Evolutionary conservation across 2,797 vertebrate genomes (phyloP).

Genomic region (Lagocephalus sceleratus): DNA sequence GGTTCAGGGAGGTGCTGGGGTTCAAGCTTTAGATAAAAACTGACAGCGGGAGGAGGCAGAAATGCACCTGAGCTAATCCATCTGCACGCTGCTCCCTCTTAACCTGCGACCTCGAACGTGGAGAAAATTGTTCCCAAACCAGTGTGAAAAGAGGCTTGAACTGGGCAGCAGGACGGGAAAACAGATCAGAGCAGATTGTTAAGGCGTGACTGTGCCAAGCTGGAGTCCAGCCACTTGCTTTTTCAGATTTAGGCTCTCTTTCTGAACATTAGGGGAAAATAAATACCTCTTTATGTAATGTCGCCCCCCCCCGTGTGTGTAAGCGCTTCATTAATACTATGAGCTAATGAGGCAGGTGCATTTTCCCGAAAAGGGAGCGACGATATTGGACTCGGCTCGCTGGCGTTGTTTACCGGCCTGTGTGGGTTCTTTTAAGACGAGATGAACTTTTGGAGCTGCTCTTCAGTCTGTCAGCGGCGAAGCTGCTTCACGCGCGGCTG

Average conservation of each 20-base stretch:
- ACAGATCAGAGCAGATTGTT: slow-evolving; percentile 33
- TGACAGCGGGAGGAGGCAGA: neutral
- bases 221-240: slow-evolving; percentile 15
- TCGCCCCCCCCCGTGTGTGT: slow-evolving; percentile 3
- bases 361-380: no score
- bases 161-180: slow-evolving; percentile 28
- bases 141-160: slow-evolving; percentile 22
- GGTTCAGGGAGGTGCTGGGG: slow-evolving; percentile 24
- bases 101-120: slow-evolving; percentile 21
- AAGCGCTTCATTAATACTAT: neutral
- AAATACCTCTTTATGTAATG: slow-evolving; percentile 2
- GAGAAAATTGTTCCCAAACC: slow-evolving; percentile 22
- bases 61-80: slow-evolving; percentile 14
- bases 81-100: neutral
- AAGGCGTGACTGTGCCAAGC: slow-evolving; percentile 18
- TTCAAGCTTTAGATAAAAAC: neutral
- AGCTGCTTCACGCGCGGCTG: no score
- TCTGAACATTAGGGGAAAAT: slow-evolving; percentile 10
- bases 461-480: neutral
- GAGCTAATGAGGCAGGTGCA: slow-evolving; percentile 9
- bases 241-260: slow-evolving; percentile 15
- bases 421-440: no score
- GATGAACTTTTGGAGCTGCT: neutral
- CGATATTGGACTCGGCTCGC: no score
- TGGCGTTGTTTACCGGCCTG: no score